Base-by-base conservation (phyloP, 2,113 vertebrate species). In the Carlito syrichta region DNA sequence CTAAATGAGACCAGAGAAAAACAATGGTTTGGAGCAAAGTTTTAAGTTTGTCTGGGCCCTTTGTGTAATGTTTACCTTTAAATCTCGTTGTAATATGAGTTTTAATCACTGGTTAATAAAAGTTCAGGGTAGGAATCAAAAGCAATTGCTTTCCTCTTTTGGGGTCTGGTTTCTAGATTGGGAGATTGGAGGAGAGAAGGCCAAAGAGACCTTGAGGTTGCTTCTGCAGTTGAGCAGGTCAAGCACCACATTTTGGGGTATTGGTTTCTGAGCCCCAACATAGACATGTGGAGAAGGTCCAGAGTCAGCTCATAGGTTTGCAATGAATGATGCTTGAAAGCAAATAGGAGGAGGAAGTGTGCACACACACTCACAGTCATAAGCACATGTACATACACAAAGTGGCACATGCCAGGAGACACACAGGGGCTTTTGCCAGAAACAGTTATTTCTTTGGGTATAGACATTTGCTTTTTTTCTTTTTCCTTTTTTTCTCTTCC, bases 401-500 rank as follows among this genome's bases (percentile, higher is more conserved):
- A 16, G 19, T 48, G 66, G 50, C 77, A 25, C 35, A 63, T 19
- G 14, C 22, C 81, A 32, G 20, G 16, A 43, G 45, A 62, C 16
- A 77, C 11, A 20, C 3, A 66, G n/a, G 6, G 14, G 23, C 23
- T 5, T 6, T 6, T 68, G 60, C 58, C n/a, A 63, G 90, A 74
- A 84, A 23, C 19, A 76, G 62, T 22, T 25, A 74, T 52, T 43
- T 74, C 5, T 76, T 52, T 76, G 91, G 20, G 69, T 52, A 25
- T 3, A 54, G 48, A 30, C 63, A 38, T 40, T 92, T 23, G 17
- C 6, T 27, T 71, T 71, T 40, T 38, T 27, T 45, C 17, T 6
- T 32, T 25, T 16, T 20, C 0, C 35, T 20, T 52, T 16, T 3
- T n/a, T 14, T n/a, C 7, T 1, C 3, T 48, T 6, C 5, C 17